Conservation (phyloP, 2,797 vertebrate species). For the Naso thynnoides region DNA sequence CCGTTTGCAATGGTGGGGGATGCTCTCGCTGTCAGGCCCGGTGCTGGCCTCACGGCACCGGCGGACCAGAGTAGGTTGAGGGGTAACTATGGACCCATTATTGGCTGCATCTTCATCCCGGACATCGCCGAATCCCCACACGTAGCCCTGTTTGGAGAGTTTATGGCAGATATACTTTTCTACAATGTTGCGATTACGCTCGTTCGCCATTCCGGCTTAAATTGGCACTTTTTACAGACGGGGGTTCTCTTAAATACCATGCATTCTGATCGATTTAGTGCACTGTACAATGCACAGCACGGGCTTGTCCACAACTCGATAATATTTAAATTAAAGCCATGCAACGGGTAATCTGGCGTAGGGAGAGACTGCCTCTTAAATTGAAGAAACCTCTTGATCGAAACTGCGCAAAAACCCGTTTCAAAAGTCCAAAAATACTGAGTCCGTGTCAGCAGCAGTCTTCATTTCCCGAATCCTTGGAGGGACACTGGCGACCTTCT, state of each 20-base stretch:
- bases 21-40: conserved; percentile 64
- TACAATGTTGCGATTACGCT: conserved; percentile 92
- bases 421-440: conserved; percentile 52
- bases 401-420: conserved; percentile 43
- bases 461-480: conserved; percentile 69
- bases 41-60: conserved; percentile 67
- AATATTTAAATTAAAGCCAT: conserved; percentile 33
- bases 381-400: conserved; percentile 23
- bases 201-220: conserved; percentile 82
- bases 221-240: conserved; percentile 63
- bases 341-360: conserved; percentile 43
- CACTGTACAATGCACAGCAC: conserved; percentile 29
- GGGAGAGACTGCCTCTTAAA: conserved; percentile 33
- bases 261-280: conserved; percentile 57
- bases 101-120: conserved; percentile 73
- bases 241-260: conserved; percentile 61
- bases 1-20: conserved; percentile 55
- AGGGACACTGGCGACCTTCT: conserved; percentile 68
- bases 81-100: conserved; percentile 75
- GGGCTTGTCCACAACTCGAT: conserved; percentile 40
- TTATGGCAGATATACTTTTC: conserved; percentile 96
- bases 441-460: conserved; percentile 54
- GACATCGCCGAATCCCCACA: conserved; percentile 84
- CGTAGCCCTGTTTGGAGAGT: conserved; percentile 93
- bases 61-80: conserved; percentile 72